Base-by-base conservation (phyloP, 2,113 vertebrate genomes). In the Scomber japonicus region DNA sequence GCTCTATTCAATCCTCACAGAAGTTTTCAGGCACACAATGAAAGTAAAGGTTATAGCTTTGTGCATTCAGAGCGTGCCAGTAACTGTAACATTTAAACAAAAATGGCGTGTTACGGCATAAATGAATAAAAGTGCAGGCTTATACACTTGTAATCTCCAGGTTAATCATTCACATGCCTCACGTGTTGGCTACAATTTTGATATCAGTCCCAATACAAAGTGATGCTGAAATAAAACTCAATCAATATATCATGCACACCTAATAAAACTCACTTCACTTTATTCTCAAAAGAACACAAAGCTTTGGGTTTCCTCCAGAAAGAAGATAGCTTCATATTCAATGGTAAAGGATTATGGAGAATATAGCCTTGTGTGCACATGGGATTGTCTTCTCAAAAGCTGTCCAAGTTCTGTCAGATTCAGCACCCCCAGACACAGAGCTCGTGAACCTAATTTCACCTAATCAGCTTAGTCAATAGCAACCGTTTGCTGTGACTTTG, bases 391-490 rank as follows among this genome's bases (percentile, higher is more conserved):
- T 81, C 72, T 82, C 85, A 81, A 91, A 93, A 93, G 89, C 90
- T 91, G 90, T 92, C 89, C 93, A 88, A 85, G 88, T 94, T 94
- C 92, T 91, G 92, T 91, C 94, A 92, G 89, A 93, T 93, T 87
- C 90, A 88, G 91, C 91, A 92, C 89, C 92, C 93, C 88, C 79
- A 92, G 91, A 92, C 92, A 90, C 86, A 91, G 87, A 89, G 91
- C 92, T 86, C 71, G 88, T 91, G 92, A 94, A 94, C 94, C 90
- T 93, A 94, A 93, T 94, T 95, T 95, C 87, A 90, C 86, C 90
- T 95, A 95, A 95, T 95, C 94, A 95, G 94, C 95, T 95, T 95
- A 95, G 93, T 91, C 92, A 95, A 94, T 91, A 90, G 90, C 91
- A 94, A 93, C 92, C 91, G 66, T 95, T 94, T 91, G 88, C 91